These are phyloP conservation scores for Epinephelus malabaricus DNA, from an alignment of 2,797 vertebrate genomes.

Conservation along the genomic window DNA sequence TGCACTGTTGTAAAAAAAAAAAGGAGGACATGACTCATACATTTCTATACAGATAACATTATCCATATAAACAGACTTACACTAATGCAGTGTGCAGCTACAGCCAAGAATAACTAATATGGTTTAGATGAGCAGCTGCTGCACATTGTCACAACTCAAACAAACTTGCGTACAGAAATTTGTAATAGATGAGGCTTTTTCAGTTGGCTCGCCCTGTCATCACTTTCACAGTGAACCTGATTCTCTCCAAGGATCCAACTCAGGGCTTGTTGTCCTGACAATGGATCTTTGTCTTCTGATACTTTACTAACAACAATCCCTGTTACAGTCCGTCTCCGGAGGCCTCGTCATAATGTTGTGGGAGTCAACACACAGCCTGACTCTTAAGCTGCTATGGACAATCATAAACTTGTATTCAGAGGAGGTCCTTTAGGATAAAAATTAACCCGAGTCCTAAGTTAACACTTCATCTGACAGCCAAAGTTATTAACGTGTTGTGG, in stretches of 20 bases:
- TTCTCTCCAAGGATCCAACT: constrained; percentile 37
- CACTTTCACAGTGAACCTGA: constrained; percentile 14
- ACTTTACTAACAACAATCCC: background rate
- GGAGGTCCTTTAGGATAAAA: constrained; percentile 4
- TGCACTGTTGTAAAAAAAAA: constrained; percentile 11
- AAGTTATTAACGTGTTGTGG: constrained; percentile 28
- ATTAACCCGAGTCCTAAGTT: background rate
- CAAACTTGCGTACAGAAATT: background rate
- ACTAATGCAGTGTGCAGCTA: background rate
- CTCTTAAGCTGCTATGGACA: background rate
- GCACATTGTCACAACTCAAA: constrained; percentile 29
- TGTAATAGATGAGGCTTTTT: background rate
- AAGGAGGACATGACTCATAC: constrained; percentile 21
- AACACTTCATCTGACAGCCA: constrained; percentile 19
- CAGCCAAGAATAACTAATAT: background rate
- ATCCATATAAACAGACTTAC: constrained; percentile 12
- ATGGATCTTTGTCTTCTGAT: constrained; percentile 13
- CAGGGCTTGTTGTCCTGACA: background rate
- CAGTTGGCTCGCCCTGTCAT: constrained; percentile 8
- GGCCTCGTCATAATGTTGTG: background rate
- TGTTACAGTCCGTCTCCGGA: background rate
- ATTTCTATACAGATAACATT: background rate
- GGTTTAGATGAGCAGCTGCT: constrained; percentile 41
- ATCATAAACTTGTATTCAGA: background rate
- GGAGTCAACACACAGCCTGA: background rate